Base-by-base conservation (phyloP, 2,797 vertebrate species). In the Platalea minor region DNA sequence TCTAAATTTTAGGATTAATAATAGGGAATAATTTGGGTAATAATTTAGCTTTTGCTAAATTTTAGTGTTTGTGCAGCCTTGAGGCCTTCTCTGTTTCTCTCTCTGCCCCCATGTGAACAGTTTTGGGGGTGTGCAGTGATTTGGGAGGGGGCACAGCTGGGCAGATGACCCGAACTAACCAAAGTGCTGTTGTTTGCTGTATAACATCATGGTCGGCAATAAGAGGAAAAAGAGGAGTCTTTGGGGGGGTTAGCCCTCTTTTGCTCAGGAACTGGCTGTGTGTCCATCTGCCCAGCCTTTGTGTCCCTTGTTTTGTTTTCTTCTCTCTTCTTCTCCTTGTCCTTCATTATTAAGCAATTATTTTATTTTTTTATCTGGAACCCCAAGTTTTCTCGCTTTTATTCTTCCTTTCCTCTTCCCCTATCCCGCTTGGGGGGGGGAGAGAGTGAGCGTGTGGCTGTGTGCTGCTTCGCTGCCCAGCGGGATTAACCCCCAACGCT, bases 391-490 rank as follows among this genome's bases (percentile, higher is more conserved):
- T 59, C 16, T 37, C 1, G 3, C 37, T 73, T 37, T 74, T 37
- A 16, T 50, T 35, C 17, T 51, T 43, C 51, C 31, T 31, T 59
- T 57, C 10, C 37, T 73, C 68, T 56, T 56, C 21, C 19, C 37
- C 19, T 7, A 2, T 46, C 17, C 39, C 10, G 2, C 24, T 15
- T 14, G 14, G 14, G 33, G 23, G 16, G 37, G 33, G 13, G 35
- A 35, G 35, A 25, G 33, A 29, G 28, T 0, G 10, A 15, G 4
- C 0, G 3, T 10, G 37, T 14, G 17, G 35, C 45, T 8, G 0
- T 4, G 15, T 18, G n/a, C 41, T 17, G 28, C 37, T 43, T 28
- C 2, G 2, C 24, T 59, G 35, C 54, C 31, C 64, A 17, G 23
- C 2, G 3, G 57, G 33, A 43, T 54, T 26, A 63, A 63, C 13